Percentiles rank a stretch among this genome's conserved stretches.
phyloP scores from a whole-genome alignment of 2,797 vertebrate species.

The Acanthurus tractus region DNA sequence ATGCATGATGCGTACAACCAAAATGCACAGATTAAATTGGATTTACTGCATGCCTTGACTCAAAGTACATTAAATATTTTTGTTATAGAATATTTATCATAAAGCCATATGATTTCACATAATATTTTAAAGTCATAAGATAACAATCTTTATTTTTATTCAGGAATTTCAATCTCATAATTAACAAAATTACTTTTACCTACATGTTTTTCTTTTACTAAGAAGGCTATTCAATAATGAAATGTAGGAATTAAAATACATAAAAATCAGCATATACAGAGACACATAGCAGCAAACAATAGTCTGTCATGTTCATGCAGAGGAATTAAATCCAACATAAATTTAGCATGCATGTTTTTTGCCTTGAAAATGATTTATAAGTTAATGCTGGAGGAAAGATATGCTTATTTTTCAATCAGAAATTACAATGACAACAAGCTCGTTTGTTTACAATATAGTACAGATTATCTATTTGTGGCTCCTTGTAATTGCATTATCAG shows the following conservation, averaged over 20 bases:
- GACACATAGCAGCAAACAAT: not conserved
- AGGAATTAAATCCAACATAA: not conserved
- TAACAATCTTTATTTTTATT: too few relatives aligned
- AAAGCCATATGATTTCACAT: not conserved
- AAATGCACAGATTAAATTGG: not conserved
- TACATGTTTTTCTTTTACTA: not conserved
- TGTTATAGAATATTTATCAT: too few relatives aligned
- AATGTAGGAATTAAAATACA: not conserved
- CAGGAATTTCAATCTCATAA: too few relatives aligned
- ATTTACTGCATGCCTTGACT: too few relatives aligned
- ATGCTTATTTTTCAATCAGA: not conserved
- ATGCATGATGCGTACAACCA: not conserved
- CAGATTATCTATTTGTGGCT: slow-evolving; percentile 12
- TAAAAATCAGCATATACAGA: not conserved
- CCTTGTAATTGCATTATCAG: slow-evolving; percentile 45
- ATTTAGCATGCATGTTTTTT: not conserved
- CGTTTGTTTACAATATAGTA: not conserved
- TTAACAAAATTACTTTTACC: too few relatives aligned
- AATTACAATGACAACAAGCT: not conserved
- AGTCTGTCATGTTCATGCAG: not conserved
- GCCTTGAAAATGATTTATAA: not conserved
- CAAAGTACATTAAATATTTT: not conserved
- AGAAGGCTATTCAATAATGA: not conserved
- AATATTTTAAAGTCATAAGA: not conserved
- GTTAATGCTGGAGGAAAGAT: not conserved